Percentiles rank a stretch among this genome's conserved stretches.
Evolutionary conservation across 1,140 invertebrate species (phyloP).

Genomic region (Drosophila persimilis): DNA sequence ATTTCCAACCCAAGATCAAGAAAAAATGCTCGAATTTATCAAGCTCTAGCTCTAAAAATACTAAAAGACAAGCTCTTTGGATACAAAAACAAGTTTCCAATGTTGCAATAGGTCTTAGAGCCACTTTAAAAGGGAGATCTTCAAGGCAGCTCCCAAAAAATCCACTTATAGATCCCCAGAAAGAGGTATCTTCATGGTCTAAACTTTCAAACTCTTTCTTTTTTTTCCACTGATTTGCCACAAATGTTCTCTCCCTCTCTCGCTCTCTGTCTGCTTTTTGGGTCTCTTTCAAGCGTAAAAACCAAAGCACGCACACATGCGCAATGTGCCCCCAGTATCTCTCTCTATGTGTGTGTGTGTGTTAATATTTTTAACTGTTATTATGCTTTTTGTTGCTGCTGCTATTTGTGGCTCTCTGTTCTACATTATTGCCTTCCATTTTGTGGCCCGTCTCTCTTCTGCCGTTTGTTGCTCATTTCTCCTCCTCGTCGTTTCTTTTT

Average conservation of each 20-base stretch:
- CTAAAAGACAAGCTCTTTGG: too few species aligned
- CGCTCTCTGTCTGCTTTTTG: background rate
- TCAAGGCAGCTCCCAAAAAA: too few species aligned
- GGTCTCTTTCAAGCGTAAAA: constrained; percentile 60
- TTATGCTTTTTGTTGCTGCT: constrained; percentile 31
- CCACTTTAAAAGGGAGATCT: too few species aligned
- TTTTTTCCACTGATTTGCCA: constrained; percentile 50
- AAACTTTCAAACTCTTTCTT: background rate
- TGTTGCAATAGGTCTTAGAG: too few species aligned
- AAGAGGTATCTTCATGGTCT: too few species aligned
- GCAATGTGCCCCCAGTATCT: constrained; percentile 57
- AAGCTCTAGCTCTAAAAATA: too few species aligned
- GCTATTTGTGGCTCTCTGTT: constrained; percentile 43
- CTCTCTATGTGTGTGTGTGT: constrained; percentile 26
- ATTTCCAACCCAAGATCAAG: too few species aligned
- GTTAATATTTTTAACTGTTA: constrained; percentile 77
- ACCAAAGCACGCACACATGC: constrained; percentile 73
- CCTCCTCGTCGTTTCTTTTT: constrained; percentile 37
- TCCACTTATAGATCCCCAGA: too few species aligned
- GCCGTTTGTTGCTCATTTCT: constrained; percentile 45
- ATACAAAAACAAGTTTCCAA: too few species aligned
- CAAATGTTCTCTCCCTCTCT: constrained; percentile 41
- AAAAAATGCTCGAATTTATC: too few species aligned
- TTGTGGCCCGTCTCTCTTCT: constrained; percentile 18
- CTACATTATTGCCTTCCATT: constrained; percentile 65